These are phyloP conservation scores for Brachionus sp. DNA, from an alignment of 1,140 invertebrate genomes.

Conservation along the genomic window DNA sequence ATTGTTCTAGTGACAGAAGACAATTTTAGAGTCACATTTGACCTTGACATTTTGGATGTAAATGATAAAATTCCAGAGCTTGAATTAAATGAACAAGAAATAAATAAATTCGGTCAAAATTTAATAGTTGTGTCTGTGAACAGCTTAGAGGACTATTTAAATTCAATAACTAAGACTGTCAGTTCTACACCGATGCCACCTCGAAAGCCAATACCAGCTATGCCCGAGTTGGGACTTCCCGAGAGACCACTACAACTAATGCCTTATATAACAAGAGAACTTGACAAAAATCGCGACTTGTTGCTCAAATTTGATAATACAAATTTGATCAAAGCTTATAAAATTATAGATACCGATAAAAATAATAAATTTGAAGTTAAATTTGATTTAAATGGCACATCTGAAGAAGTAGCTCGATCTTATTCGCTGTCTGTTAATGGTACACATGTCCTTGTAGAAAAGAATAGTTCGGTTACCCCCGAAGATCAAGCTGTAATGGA, in stretches of 20 bases:
- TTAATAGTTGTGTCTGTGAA: background rate
- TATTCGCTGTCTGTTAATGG: background rate
- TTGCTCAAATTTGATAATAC: background rate
- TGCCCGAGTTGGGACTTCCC: conserved; percentile 20
- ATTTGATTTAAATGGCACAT: conserved; percentile 1
- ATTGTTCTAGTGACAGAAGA: background rate
- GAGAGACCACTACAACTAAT: background rate
- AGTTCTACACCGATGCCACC: background rate
- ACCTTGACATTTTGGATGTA: conserved; percentile 4
- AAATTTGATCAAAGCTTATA: conserved; percentile 8
- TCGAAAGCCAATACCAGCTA: conserved; percentile 17
- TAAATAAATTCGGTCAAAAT: conserved; percentile 11
- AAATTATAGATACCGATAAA: conserved; percentile 1
- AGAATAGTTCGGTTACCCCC: background rate
- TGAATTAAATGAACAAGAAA: conserved; percentile 29
- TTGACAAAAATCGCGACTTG: background rate
- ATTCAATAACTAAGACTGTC: background rate
- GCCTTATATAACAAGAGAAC: conserved; percentile 1
- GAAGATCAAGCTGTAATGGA: conserved; percentile 2
- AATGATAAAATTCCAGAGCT: conserved; percentile 27
- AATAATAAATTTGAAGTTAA: conserved; percentile 18
- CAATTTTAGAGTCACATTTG: background rate
- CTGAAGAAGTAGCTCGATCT: background rate
- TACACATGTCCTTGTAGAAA: conserved; percentile 14
- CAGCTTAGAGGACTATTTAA: background rate